A percentile compares a stretch with the other conserved stretches of the same genome.
Evolutionary conservation across 2,113 vertebrate genomes (phyloP).

Genomic region (Engystomops pustulosus): DNA sequence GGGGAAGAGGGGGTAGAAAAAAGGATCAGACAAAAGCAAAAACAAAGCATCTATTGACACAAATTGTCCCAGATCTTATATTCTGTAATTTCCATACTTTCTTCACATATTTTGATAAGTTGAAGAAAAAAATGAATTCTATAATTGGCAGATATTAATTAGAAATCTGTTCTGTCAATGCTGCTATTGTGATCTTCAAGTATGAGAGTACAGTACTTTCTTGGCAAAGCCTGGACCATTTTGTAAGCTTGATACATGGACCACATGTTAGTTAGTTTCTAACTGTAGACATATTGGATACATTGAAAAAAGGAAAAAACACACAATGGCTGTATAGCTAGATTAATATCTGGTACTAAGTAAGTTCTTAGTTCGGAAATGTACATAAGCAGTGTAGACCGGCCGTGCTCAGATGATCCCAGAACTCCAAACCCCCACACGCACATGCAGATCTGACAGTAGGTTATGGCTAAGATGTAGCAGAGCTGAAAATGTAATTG

Average conservation of each 20-base stretch:
- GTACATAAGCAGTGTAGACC: too few species aligned
- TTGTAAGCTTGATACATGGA: conserved; percentile 19
- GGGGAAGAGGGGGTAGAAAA: too few species aligned
- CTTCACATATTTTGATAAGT: conserved; percentile 1
- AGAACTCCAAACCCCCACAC: too few species aligned
- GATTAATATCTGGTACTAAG: too few species aligned
- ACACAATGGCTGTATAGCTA: background rate
- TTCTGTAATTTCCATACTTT: conserved; percentile 2
- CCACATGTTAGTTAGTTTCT: conserved; percentile 41
- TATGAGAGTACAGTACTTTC: conserved; percentile 25
- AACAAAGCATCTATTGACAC: too few species aligned
- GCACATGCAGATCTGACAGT: too few species aligned
- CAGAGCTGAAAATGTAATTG: too few species aligned
- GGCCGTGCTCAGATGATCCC: too few species aligned
- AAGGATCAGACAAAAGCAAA: too few species aligned
- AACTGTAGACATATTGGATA: conserved; percentile 30
- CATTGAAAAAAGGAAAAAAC: conserved; percentile 13
- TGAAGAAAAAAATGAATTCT: conserved; percentile 33
- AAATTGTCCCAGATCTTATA: too few species aligned
- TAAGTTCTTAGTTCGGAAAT: too few species aligned
- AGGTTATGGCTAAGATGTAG: too few species aligned
- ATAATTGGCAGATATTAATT: conserved; percentile 45
- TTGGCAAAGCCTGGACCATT: conserved; percentile 7
- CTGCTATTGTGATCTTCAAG: conserved; percentile 20
- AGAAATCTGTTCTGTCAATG: conserved; percentile 31